A percentile compares a stretch with the other conserved stretches of the same genome.
These are phyloP conservation scores for Hylyphantes graminicola DNA, from an alignment of 1,140 invertebrate species.

Conservation along the genomic window DNA sequence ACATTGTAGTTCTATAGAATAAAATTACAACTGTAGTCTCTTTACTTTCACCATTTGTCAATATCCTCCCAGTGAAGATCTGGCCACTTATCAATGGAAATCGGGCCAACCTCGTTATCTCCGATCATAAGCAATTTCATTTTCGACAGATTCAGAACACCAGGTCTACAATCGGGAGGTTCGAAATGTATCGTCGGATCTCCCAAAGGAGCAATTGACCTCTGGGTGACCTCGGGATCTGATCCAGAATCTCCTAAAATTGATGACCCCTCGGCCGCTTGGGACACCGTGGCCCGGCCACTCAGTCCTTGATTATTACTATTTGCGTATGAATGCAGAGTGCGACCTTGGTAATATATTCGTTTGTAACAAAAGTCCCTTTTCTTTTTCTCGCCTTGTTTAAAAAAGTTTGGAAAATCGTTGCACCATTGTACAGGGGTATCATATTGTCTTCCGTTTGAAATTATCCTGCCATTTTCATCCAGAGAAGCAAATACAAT, in stretches of 20 bases:
- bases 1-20: not conserved
- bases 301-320: constrained; percentile 20
- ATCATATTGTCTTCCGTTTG: constrained; percentile 7
- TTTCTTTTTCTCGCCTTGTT: not conserved
- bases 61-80: constrained; percentile 30
- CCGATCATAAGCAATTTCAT: constrained; percentile 57
- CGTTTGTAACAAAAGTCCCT: constrained; percentile 5
- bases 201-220: constrained; percentile 41
- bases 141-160: constrained; percentile 48
- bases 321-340: constrained; percentile 3
- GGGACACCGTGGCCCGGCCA: constrained; percentile 2
- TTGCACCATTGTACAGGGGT: constrained; percentile 10
- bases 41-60: constrained; percentile 31
- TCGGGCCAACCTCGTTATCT: constrained; percentile 49
- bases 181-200: not conserved
- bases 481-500: constrained; percentile 30
- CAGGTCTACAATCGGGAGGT: not conserved
- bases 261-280: constrained; percentile 10
- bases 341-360: constrained; percentile 50
- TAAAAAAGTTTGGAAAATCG: not conserved
- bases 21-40: not conserved
- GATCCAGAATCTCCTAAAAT: not conserved
- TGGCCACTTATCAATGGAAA: constrained; percentile 5
- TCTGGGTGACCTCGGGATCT: constrained; percentile 9
- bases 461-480: constrained; percentile 13